Percentiles rank a stretch among this genome's conserved stretches.
Conservation (phyloP, 2,888 invertebrate genomes). For the Acanthoscelides obtectus region DNA sequence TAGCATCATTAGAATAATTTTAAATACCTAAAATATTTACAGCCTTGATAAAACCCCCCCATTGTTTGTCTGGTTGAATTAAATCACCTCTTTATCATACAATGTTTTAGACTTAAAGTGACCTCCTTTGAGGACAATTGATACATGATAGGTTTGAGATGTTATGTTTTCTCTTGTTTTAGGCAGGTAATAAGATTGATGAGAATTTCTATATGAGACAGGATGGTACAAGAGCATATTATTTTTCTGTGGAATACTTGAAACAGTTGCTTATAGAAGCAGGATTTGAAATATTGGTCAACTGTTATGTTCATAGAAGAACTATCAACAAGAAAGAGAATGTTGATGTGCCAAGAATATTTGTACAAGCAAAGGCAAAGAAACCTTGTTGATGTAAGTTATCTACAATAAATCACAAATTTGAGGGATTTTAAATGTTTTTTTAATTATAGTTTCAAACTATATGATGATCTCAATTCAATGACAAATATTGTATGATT, state of each 20-base stretch:
- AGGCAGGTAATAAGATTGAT: conserved; percentile 80
- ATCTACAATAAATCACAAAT: neutral
- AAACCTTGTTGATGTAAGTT: conserved; percentile 16
- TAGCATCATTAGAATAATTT: no score
- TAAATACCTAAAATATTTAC: no score
- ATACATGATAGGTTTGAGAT: no score
- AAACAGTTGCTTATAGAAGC: conserved; percentile 57
- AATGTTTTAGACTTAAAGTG: no score
- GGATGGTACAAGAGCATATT: conserved; percentile 90
- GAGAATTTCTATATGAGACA: conserved; percentile 95
- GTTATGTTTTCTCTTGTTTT: no score
- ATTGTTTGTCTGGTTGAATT: no score
- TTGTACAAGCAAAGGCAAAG: conserved; percentile 83
- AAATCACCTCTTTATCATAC: no score
- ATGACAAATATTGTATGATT: conserved; percentile 8
- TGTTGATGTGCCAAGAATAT: conserved; percentile 85
- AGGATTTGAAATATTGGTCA: conserved; percentile 67
- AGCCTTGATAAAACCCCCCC: no score
- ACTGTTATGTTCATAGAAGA: conserved; percentile 77
- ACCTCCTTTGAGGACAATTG: no score
- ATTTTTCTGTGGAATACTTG: conserved; percentile 72
- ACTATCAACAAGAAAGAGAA: conserved; percentile 92
- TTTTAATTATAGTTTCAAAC: conserved; percentile 3
- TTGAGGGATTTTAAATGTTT: neutral
- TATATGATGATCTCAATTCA: conserved; percentile 11